Percentiles rank a stretch among this genome's conserved stretches.
Evolutionary conservation across 2,113 vertebrate species (phyloP).

Genomic region (Dasypus novemcinctus): DNA sequence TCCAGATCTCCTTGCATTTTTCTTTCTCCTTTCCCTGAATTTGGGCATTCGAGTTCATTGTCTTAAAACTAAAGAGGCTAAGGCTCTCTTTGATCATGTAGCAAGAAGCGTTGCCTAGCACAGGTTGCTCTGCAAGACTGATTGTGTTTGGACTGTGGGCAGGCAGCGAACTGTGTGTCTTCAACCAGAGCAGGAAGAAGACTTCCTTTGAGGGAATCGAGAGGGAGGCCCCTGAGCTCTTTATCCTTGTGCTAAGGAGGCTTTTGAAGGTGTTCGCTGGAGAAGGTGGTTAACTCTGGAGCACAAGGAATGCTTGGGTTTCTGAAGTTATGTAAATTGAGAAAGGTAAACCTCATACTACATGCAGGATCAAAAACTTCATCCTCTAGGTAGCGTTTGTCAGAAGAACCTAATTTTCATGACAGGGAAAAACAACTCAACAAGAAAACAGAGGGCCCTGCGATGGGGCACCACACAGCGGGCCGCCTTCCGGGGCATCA

Average conservation of each 20-base stretch:
- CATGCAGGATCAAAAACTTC: not conserved
- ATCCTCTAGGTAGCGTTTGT: not conserved
- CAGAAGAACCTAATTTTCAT: not conserved
- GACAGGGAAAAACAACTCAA: not conserved
- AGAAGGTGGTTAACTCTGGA: slow-evolving; percentile 2
- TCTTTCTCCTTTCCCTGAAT: not conserved
- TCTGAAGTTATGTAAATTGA: slow-evolving; percentile 42
- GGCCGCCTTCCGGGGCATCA: not conserved
- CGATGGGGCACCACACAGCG: not conserved
- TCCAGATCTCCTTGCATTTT: not conserved
- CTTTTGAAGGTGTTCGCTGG: not conserved
- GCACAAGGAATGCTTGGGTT: slow-evolving; percentile 20
- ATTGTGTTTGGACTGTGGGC: not conserved
- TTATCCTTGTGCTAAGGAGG: slow-evolving; percentile 26
- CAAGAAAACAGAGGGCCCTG: not conserved
- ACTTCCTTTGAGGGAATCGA: not conserved
- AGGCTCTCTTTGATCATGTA: not conserved
- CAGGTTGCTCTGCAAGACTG: not conserved
- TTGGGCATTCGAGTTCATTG: not conserved
- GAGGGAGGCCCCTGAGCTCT: not conserved
- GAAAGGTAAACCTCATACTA: slow-evolving; percentile 39
- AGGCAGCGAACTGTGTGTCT: slow-evolving; percentile 25
- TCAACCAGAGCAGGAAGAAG: slow-evolving; percentile 31
- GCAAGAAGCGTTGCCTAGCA: not conserved
- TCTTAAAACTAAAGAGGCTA: not conserved